Conservation (phyloP, 2,888 invertebrate species). For the Ormyrus thymus region DNA sequence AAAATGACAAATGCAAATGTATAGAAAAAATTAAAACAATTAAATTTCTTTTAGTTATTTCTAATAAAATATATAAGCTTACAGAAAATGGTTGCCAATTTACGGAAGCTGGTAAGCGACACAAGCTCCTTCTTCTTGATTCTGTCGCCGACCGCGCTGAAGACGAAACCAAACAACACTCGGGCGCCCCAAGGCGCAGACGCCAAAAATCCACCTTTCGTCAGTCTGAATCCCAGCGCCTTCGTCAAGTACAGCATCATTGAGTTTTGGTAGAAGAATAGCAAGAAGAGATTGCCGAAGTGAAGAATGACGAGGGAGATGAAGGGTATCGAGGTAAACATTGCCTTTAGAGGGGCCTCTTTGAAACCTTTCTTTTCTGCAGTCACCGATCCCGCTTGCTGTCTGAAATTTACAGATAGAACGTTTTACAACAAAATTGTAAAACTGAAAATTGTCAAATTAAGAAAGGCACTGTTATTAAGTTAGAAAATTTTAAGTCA, state of each 20-base stretch:
- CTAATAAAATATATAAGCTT: constrained; percentile 51
- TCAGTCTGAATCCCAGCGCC: constrained; percentile 82
- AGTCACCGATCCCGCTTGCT: constrained; percentile 71
- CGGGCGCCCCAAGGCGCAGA: constrained; percentile 84
- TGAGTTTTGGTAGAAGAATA: constrained; percentile 85
- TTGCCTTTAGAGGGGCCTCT: constrained; percentile 80
- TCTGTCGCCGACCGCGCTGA: constrained; percentile 83
- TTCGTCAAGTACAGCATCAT: constrained; percentile 86
- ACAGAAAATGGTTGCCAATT: constrained; percentile 68
- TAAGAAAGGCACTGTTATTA: too few species aligned
- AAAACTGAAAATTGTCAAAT: constrained; percentile 57
- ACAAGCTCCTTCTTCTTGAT: constrained; percentile 76
- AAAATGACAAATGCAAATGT: not conserved
- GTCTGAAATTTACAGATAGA: constrained; percentile 57
- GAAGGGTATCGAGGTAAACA: constrained; percentile 82
- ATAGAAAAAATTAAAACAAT: not conserved
- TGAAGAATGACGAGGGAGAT: constrained; percentile 81
- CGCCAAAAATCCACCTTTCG: constrained; percentile 83
- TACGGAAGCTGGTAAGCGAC: constrained; percentile 71
- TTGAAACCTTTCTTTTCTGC: constrained; percentile 60
- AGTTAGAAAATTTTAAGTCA: too few species aligned
- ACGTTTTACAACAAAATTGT: constrained; percentile 61
- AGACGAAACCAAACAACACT: constrained; percentile 81
- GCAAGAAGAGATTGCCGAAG: constrained; percentile 86
- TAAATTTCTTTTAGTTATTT: not conserved